Percentiles rank a stretch among this genome's conserved stretches.
Conservation (phyloP, 1,140 invertebrate genomes). For the Phocides pigmalion region DNA sequence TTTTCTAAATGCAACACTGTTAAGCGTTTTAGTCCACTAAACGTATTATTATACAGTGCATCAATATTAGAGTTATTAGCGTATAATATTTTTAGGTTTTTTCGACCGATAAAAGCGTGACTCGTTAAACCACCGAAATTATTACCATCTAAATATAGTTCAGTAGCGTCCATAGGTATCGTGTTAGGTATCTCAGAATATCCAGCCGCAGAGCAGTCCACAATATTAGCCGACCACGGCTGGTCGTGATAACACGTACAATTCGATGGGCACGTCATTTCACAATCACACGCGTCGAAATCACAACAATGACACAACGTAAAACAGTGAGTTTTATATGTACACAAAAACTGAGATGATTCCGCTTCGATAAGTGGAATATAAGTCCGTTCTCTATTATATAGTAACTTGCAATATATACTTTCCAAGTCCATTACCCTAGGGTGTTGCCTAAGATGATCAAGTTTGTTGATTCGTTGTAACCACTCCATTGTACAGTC, state of each 20-base stretch:
- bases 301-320: slow-evolving; percentile 97
- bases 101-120: slow-evolving; percentile 95
- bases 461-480: slow-evolving; percentile 91
- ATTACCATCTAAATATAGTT: slow-evolving; percentile 96
- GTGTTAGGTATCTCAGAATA: slow-evolving; percentile 92
- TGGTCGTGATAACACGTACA: slow-evolving; percentile 98
- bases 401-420: slow-evolving; percentile 95
- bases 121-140: slow-evolving; percentile 93
- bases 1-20: slow-evolving; percentile 93
- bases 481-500: slow-evolving; percentile 96
- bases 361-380: slow-evolving; percentile 93
- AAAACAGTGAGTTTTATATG: slow-evolving; percentile 96
- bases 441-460: slow-evolving; percentile 91
- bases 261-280: slow-evolving; percentile 97
- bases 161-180: slow-evolving; percentile 97
- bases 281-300: slow-evolving; percentile 97
- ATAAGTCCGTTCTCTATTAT: slow-evolving; percentile 91
- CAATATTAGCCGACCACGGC: slow-evolving; percentile 96
- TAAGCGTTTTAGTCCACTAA: slow-evolving; percentile 92
- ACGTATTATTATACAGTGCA: slow-evolving; percentile 94
- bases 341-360: slow-evolving; percentile 95
- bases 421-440: slow-evolving; percentile 95
- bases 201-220: slow-evolving; percentile 93
- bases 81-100: slow-evolving; percentile 93
- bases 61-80: slow-evolving; percentile 95